phyloP scores from a whole-genome alignment of 2,888 invertebrate species.

The Caenorhabditis panamensis region DNA sequence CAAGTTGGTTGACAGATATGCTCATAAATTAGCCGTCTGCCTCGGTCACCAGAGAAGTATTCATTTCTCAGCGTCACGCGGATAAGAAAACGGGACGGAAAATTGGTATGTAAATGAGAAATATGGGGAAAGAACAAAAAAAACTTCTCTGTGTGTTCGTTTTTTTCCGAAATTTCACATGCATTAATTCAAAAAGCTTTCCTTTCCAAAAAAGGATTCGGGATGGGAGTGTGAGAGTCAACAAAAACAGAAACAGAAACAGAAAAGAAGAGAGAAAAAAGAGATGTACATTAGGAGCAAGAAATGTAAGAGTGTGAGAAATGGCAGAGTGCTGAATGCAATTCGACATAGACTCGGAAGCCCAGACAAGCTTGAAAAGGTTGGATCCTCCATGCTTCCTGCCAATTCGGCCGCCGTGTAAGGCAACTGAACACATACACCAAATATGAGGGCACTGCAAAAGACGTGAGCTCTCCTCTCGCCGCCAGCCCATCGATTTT shows the following conservation, averaged over 20 bases:
- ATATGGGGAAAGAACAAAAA: background rate
- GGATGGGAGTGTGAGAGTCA: constrained; percentile 1
- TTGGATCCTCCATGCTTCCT: background rate
- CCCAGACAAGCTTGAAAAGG: background rate
- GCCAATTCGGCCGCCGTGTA: constrained; percentile 30
- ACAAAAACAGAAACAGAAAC: constrained; percentile 22
- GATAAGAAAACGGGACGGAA: background rate
- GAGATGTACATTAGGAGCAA: constrained; percentile 32
- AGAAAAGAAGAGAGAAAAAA: constrained; percentile 4
- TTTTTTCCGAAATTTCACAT: constrained; percentile 12
- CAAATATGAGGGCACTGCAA: constrained; percentile 43
- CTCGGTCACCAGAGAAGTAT: background rate
- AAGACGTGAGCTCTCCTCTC: constrained; percentile 31
- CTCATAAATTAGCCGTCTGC: constrained; percentile 17
- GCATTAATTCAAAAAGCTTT: background rate
- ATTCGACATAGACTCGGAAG: background rate
- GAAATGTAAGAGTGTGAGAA: constrained; percentile 45
- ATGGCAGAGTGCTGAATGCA: background rate
- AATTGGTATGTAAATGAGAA: background rate
- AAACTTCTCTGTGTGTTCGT: background rate
- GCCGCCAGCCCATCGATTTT: constrained; percentile 44
- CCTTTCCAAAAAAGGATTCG: constrained; percentile 3
- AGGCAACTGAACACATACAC: constrained; percentile 50
- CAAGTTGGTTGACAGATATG: background rate
- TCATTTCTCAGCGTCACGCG: background rate